These are phyloP conservation scores for Typhlomys cinereus DNA, from an alignment of 2,113 vertebrate genomes.

Conservation along the genomic window DNA sequence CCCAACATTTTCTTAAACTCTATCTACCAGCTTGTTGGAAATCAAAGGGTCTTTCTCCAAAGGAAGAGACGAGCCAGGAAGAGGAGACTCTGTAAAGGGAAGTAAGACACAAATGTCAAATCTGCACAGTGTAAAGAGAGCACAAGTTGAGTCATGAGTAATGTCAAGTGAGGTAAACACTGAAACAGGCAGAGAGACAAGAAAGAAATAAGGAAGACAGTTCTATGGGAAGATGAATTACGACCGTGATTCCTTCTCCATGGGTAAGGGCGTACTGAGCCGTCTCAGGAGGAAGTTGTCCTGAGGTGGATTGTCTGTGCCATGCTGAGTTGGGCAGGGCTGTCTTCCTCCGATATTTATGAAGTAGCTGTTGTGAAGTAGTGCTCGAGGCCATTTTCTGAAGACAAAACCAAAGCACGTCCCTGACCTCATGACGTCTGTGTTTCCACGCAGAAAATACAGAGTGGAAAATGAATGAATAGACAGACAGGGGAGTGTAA, in stretches of 20 bases:
- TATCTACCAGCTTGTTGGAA: neutral
- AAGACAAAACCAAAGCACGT: neutral
- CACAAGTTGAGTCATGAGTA: neutral
- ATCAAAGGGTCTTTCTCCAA: conserved; percentile 1
- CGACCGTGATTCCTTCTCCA: neutral
- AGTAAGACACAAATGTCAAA: neutral
- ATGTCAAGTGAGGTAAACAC: neutral
- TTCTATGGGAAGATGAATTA: no score
- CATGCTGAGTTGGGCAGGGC: no score
- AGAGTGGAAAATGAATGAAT: conserved; percentile 38
- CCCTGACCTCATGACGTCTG: neutral
- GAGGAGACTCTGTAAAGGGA: neutral
- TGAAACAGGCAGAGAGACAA: neutral
- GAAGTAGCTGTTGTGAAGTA: neutral
- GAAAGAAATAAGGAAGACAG: neutral
- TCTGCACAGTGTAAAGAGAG: fast-evolving
- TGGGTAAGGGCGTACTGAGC: neutral
- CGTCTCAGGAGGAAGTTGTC: neutral
- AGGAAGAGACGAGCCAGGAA: neutral
- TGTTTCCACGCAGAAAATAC: neutral
- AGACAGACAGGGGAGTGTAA: neutral
- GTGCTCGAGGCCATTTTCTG: neutral
- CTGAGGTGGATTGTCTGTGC: neutral
- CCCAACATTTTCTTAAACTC: neutral
- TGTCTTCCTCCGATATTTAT: neutral